phyloP scores from a whole-genome alignment of 2,113 vertebrate species.

The Colinus virginianus region DNA sequence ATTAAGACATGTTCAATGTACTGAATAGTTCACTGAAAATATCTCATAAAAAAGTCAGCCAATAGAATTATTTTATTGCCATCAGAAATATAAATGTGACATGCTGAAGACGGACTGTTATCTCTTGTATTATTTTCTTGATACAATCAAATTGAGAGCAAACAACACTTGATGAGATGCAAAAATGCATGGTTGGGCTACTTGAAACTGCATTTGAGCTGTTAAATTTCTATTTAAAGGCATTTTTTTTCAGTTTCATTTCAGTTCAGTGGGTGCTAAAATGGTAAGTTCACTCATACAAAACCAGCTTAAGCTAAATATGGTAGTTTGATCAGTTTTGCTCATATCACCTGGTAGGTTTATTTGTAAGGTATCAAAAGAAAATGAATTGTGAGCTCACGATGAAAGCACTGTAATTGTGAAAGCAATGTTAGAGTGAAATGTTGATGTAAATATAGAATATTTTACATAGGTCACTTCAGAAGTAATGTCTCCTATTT shows the following conservation, averaged over 20 bases:
- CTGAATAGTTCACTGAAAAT: slow-evolving; percentile 25
- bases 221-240: background rate
- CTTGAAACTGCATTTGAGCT: background rate
- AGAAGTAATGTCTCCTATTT: background rate
- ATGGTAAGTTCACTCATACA: background rate
- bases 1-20: slow-evolving; percentile 21
- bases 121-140: slow-evolving; percentile 39
- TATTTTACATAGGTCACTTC: background rate
- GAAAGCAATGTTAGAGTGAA: background rate
- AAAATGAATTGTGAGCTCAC: background rate
- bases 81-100: background rate
- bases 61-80: slow-evolving; percentile 36
- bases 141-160: background rate
- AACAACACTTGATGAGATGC: background rate
- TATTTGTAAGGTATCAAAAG: background rate
- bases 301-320: background rate
- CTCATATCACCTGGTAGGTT: background rate
- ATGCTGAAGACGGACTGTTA: background rate
- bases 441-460: background rate
- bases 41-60: slow-evolving; percentile 23
- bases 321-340: background rate
- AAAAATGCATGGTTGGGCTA: background rate
- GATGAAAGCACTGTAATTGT: background rate
- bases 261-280: background rate
- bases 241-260: background rate